Evolutionary conservation across 2,888 invertebrate species (phyloP), one percentile per base, ranked within the genome.

Genomic region (Cybosia mesomella): DNA sequence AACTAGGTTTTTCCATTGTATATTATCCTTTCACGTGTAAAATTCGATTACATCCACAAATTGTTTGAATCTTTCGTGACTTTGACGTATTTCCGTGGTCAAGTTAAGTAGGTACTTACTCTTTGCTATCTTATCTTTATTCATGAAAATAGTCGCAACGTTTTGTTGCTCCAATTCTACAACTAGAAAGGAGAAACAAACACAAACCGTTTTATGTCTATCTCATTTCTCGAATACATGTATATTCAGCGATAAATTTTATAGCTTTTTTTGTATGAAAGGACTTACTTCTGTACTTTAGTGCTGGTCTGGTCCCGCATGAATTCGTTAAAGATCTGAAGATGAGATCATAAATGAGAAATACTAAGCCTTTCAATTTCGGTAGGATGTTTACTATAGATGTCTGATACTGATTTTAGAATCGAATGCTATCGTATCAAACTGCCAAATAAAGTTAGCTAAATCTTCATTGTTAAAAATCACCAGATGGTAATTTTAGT

Each of bases 61-160:
- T 18, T 8, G n/a, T 49, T 49, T n/a, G n/a, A n/a, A n/a, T 49
- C n/a, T 49, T 49, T 0, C 49, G n/a, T 49, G 9, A n/a, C 49
- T 49, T n/a, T 18, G 0, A 9, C n/a, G 49, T 49, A 49, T 49
- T 49, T n/a, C 49, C 9, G 18, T 43, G 49, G 49, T 49, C 49
- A 49, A 18, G 49, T 49, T 49, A n/a, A 49, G 49, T 49, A 49
- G 18, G n/a, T 49, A 49, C 49, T 49, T 49, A n/a, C 49, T 49
- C n/a, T 18, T 43, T 5, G 7, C 2, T 49, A 49, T n/a, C 49
- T 49, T 49, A 49, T 49, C 49, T 49, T 49, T 49, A 49, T 49
- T n/a, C 49, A 49, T 49, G 49, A 49, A 49, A 49, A 49, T n/a
- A 49, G 18, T 49, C n/a, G 9, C 49, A 2, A n/a, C 49, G 49